Evolutionary conservation across 2,888 invertebrate genomes (phyloP), one percentile per base, ranked within the genome.

Genomic region (Acanthoscelides obtectus): DNA sequence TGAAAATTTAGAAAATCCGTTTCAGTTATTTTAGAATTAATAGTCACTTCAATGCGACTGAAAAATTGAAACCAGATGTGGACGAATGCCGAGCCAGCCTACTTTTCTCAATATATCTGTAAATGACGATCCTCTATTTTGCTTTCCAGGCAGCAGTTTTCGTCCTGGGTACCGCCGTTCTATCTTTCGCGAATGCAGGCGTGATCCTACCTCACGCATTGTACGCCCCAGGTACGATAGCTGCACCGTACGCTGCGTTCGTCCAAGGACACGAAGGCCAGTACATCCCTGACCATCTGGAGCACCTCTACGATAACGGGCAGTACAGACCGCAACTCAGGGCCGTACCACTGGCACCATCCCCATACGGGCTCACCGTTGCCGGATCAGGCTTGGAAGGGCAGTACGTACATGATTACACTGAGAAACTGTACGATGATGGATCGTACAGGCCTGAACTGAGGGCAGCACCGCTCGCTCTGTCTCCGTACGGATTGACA

Each of bases 301-400:
- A 82, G 68, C 75, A 75, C 70, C 75, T 81, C 45, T 81, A 81
- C 77, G 82, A 82, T 71, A 81, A 82, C 73, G 82, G 82, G 67
- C 80, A 80, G 45, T 82, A 82, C 80, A 81, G 76, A 72, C 80
- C 80, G 3, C 76, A 77, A 75, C 69, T 74, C 63, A 65, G 72
- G 22, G 75, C 77, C 20, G 67, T 79, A 20, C 77, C 77, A 22
- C 69, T 79, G 71, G 78, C 75, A 25, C 72, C 75, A 19, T 76
- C 77, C 63, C 80, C 79, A 20, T 77, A 77, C 67, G 79, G 77
- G 22, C 70, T 80, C 64, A 77, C 75, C n/a, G 78, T 78, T 6
- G 75, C 79, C 19, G 78, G 79, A 45, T 78, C 77, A n/a, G 81
- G 81, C 65, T 73, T 79, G 64, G 82, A 82, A 77, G 82, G 82